Conservation (phyloP, 2,888 invertebrate species). For the Drosophila cyrtoloma region DNA sequence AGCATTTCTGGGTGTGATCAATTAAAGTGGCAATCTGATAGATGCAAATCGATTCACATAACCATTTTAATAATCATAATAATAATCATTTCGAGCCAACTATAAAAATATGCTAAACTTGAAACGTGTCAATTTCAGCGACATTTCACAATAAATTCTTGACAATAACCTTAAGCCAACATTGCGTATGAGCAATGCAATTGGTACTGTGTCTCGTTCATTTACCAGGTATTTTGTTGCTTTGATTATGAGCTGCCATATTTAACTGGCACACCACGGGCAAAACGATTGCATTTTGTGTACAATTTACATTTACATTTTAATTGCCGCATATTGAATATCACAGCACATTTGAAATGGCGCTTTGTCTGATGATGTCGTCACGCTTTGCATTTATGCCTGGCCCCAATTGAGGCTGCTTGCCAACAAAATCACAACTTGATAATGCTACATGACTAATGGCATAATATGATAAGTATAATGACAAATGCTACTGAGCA, state of each 20-base stretch:
- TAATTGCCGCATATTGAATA: constrained; percentile 70
- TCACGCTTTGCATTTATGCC: constrained; percentile 45
- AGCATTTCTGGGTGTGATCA: constrained; percentile 50
- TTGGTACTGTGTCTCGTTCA: constrained; percentile 10
- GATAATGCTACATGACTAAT: constrained; percentile 42
- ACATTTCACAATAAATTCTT: constrained; percentile 44
- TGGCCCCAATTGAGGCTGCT: constrained; percentile 32
- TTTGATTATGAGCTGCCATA: constrained; percentile 50
- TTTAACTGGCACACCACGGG: constrained; percentile 56
- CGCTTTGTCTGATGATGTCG: constrained; percentile 60
- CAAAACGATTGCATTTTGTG: constrained; percentile 61
- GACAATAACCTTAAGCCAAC: constrained; percentile 69
- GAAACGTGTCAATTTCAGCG: constrained; percentile 66
- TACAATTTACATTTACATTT: constrained; percentile 79
- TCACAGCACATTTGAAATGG: constrained; percentile 52
- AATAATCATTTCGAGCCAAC: constrained; percentile 51
- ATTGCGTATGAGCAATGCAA: constrained; percentile 65
- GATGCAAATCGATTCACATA: constrained; percentile 43
- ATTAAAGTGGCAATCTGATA: constrained; percentile 19
- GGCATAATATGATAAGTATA: constrained; percentile 28
- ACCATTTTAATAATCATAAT: constrained; percentile 38
- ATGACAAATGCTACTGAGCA: constrained; percentile 5
- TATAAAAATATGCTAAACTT: constrained; percentile 60
- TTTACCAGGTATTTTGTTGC: constrained; percentile 7
- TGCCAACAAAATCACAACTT: constrained; percentile 20